A percentile compares a stretch with the other conserved stretches of the same genome.
Evolutionary conservation across 2,113 vertebrate species (phyloP).

Genomic region (Edolisoma coerulescens): DNA sequence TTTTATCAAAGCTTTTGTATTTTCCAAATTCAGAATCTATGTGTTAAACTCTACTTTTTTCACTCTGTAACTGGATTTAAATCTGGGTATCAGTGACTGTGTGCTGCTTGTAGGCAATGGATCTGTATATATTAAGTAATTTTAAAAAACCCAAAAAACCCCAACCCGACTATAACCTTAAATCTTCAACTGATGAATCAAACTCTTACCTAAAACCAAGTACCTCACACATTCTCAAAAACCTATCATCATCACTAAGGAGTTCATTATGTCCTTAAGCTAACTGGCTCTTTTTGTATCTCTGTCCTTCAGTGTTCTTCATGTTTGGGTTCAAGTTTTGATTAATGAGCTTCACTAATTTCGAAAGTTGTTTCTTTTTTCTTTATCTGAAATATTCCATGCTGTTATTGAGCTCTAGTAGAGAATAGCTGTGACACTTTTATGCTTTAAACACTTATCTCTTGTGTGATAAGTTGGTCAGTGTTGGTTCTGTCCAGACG

Average conservation of each 20-base stretch:
- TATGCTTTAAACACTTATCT: neutral
- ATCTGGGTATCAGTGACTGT: neutral
- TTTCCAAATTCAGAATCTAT: neutral
- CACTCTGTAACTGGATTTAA: neutral
- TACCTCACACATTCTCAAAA: neutral
- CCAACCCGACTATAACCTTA: neutral
- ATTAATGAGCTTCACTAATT: neutral
- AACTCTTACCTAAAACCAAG: neutral
- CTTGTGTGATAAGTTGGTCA: neutral
- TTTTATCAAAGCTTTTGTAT: neutral
- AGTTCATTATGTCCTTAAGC: neutral
- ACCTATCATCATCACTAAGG: accelerated
- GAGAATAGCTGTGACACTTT: neutral
- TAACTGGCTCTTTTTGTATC: neutral
- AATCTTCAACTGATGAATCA: neutral
- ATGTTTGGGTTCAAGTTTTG: neutral
- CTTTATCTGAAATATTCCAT: neutral
- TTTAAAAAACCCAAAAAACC: accelerated
- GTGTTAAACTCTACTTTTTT: neutral
- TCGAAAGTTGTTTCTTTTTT: neutral
- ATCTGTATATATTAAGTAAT: neutral
- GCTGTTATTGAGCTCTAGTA: neutral
- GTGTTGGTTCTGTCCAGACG: neutral
- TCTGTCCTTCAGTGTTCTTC: neutral
- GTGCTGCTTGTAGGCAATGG: neutral